A percentile compares a stretch with the other conserved stretches of the same genome.
phyloP scores from a whole-genome alignment of 92 coral and sea anemone genomes.

The Blastomussa wellsi region DNA sequence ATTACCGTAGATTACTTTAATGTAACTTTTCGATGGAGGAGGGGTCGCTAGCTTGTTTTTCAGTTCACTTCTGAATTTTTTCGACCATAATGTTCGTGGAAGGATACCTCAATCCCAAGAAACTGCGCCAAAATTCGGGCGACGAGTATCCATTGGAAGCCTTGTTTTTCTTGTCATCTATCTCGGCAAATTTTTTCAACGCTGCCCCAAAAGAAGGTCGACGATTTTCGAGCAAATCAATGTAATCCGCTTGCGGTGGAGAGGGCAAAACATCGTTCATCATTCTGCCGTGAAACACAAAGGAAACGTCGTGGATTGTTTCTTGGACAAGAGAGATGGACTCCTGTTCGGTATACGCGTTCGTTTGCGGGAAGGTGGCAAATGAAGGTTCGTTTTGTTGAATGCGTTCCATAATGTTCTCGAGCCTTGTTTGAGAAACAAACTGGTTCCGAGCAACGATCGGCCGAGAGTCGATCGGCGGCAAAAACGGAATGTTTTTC shows the following conservation, averaged over 20 bases:
- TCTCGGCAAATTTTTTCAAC: neutral
- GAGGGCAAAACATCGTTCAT: conserved; percentile 9
- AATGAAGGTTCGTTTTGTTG: neutral
- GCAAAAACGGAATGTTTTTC: neutral
- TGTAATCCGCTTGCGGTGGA: conserved; percentile 7
- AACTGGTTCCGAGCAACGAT: conserved; percentile 23
- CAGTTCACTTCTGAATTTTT: conserved; percentile 11
- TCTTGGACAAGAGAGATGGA: neutral
- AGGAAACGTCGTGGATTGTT: neutral
- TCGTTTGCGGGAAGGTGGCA: neutral
- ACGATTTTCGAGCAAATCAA: conserved; percentile 20
- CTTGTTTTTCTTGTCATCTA: neutral
- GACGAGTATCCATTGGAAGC: conserved; percentile 15
- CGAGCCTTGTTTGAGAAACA: conserved; percentile 11
- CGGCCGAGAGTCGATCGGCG: conserved; percentile 12
- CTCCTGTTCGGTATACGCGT: neutral
- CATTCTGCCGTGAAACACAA: conserved; percentile 8
- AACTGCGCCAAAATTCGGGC: conserved; percentile 22
- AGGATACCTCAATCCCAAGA: conserved; percentile 1
- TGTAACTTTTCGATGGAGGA: neutral
- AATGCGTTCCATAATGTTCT: neutral
- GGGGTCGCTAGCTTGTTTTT: neutral
- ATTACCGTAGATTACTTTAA: too few species aligned
- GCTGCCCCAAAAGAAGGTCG: conserved; percentile 10
- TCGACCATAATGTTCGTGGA: neutral